Conservation (phyloP, 1,140 invertebrate species). For the Diuraphis noxia region DNA sequence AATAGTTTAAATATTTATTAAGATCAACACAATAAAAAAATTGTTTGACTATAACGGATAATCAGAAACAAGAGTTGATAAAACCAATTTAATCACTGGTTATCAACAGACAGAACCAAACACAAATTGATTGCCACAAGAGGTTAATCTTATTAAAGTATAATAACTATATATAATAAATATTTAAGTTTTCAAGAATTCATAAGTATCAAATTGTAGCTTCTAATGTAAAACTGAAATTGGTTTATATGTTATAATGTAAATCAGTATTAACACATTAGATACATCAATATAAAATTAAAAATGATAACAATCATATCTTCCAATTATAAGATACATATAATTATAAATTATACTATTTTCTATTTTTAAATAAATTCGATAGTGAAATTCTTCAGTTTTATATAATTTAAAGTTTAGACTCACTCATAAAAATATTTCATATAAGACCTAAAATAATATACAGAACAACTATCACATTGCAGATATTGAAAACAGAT, state of each 20-base stretch:
- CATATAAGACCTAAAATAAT: background rate
- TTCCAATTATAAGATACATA: no score
- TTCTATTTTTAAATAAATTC: no score
- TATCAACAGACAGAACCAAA: background rate
- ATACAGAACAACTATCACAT: no score
- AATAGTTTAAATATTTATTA: no score
- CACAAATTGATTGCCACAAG: no score
- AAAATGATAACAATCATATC: background rate
- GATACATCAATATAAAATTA: background rate
- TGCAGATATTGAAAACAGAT: no score
- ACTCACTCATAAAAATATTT: no score
- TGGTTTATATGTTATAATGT: background rate
- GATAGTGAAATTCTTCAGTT: no score
- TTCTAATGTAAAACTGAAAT: background rate
- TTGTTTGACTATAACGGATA: accelerated
- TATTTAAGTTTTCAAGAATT: background rate
- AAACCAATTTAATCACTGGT: background rate
- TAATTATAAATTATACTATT: no score
- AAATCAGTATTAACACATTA: background rate
- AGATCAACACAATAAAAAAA: background rate
- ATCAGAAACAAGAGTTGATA: background rate
- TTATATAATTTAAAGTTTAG: no score
- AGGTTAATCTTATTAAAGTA: background rate
- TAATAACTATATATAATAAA: background rate
- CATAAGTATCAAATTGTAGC: background rate